Percentiles rank a stretch among this genome's conserved stretches.
Conservation (phyloP, 2,888 invertebrate genomes). For the Adela reaumurella region DNA sequence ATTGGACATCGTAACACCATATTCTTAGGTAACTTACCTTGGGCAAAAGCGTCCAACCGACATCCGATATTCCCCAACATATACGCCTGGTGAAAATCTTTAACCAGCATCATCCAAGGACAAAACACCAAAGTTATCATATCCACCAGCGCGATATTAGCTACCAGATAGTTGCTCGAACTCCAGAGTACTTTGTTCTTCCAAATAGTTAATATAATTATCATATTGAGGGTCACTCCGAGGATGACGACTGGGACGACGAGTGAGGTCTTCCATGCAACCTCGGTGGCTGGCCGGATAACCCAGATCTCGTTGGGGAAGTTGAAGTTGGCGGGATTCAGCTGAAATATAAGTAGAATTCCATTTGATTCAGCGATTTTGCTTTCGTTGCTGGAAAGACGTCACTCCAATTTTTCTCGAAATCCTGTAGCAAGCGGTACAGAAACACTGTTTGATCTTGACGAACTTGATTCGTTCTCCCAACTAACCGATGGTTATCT, state of each 20-base stretch:
- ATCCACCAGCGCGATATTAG: conserved; percentile 73
- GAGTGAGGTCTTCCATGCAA: conserved; percentile 56
- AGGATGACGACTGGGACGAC: conserved; percentile 60
- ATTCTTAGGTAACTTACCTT: conserved; percentile 46
- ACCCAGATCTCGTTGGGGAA: conserved; percentile 68
- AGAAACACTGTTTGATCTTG: too few species aligned
- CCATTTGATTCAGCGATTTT: too few species aligned
- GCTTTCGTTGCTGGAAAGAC: too few species aligned
- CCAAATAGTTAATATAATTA: conserved; percentile 61
- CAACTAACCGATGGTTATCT: too few species aligned
- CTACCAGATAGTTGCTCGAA: conserved; percentile 69
- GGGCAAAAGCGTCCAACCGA: conserved; percentile 71
- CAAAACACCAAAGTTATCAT: conserved; percentile 63
- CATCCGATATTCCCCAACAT: conserved; percentile 71
- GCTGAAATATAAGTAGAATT: too few species aligned
- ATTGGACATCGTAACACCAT: neutral
- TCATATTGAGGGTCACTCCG: conserved; percentile 65
- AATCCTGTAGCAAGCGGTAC: too few species aligned
- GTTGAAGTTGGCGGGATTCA: conserved; percentile 33
- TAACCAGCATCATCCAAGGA: conserved; percentile 71
- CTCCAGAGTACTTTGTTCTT: conserved; percentile 62
- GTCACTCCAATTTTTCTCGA: too few species aligned
- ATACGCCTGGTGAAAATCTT: conserved; percentile 77
- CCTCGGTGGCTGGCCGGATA: conserved; percentile 54
- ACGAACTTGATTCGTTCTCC: too few species aligned